Evolutionary conservation across 2,113 vertebrate genomes (phyloP).

Genomic region (Smithornis capensis): DNA sequence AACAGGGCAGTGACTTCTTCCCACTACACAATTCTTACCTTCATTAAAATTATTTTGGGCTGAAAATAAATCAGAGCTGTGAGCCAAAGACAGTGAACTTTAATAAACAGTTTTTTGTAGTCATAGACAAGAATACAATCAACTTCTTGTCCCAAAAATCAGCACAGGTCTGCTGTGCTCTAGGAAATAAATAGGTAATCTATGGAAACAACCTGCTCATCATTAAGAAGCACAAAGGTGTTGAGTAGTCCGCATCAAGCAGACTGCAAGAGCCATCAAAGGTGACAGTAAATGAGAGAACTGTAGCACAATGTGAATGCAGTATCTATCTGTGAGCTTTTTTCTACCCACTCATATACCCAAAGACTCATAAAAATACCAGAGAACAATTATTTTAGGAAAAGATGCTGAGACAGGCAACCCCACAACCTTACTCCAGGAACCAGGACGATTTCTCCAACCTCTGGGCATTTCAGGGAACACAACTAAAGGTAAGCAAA

Average conservation of each 20-base stretch:
- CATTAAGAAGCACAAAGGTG: neutral
- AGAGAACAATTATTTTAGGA: neutral
- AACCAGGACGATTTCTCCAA: neutral
- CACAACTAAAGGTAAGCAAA: neutral
- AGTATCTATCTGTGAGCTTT: neutral
- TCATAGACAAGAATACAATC: neutral
- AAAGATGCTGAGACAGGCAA: neutral
- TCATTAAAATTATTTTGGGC: neutral
- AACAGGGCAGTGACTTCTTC: neutral
- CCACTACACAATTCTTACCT: neutral
- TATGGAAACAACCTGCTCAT: neutral
- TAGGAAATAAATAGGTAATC: neutral
- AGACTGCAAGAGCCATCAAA: neutral
- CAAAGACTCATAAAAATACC: neutral
- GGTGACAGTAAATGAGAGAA: neutral
- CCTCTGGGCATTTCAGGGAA: neutral
- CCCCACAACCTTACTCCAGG: neutral
- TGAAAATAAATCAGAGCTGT: neutral
- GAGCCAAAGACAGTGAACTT: neutral
- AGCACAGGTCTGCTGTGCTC: neutral
- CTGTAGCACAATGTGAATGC: accelerated
- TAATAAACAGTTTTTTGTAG: accelerated
- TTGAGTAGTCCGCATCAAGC: neutral
- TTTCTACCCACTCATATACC: neutral
- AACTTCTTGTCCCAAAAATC: neutral